Base-by-base conservation (phyloP, 2,888 invertebrate genomes). In the Chaetoderma sp. region DNA sequence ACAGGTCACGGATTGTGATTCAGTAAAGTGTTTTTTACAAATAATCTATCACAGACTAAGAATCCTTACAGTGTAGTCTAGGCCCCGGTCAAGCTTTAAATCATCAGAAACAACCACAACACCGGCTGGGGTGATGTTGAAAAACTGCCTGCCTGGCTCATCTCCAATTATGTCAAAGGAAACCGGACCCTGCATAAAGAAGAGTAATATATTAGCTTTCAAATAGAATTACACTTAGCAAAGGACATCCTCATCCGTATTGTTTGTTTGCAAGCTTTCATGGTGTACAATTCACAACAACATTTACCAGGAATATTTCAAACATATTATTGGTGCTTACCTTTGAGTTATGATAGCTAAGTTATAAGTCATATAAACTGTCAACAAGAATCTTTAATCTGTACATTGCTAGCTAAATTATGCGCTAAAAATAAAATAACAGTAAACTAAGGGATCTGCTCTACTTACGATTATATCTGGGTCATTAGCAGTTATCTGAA, bases 71-170 rank as follows among this genome's bases (percentile, higher is more conserved):
- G 63, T 75, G 68, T 82, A 82, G 13, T 45, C n/a, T 52, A 74
- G 57, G 0, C 72, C 74, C 18, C 61, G 66, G 56, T 78, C 79
- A 4, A 55, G 60, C 47, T 70, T 72, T 28, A 82, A 65, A 33
- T 71, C 68, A 27, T 68, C 68, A 28, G 67, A 69, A 5, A 83
- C 74, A 18, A 36, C 64, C 28, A 83, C 73, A 18, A 67, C 62
- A 6, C 83, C 83, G 54, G 71, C 73, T 0, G 73, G 67, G 0
- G 30, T 65, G 8, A 84, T 68, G 0, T 13, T 28, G 63, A 83
- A 83, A 73, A 77, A 81, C 64, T 79, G 78, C 4, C 73, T 70
- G 10, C 76, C 76, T 4, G 80, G 77, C n/a, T 81, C 77, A n/a
- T 76, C 63, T n/a, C 83, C 83, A 23, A 68, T 66, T 1, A 79